phyloP scores from a whole-genome alignment of 2,888 invertebrate genomes.

The Nephrocerus scutellatus region DNA sequence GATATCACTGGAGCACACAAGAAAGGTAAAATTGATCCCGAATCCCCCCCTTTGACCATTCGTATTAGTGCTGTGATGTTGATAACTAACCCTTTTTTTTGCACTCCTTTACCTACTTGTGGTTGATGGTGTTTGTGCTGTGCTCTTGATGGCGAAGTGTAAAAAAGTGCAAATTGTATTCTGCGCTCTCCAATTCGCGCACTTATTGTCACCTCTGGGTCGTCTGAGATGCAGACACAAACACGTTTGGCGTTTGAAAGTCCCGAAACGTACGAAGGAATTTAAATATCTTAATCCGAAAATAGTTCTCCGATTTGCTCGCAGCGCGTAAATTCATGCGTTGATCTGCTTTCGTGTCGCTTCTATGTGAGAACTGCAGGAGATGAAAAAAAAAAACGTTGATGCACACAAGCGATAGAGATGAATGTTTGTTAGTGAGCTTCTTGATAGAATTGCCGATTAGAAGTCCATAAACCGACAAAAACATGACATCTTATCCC shows the following conservation, averaged over 20 bases:
- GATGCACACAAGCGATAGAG: neutral
- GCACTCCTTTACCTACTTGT: neutral
- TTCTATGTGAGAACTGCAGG: conserved; percentile 19
- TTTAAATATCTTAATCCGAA: conserved; percentile 48
- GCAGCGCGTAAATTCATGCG: neutral
- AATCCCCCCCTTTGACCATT: too few species aligned
- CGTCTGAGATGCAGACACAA: too few species aligned
- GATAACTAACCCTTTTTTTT: neutral
- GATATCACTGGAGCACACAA: conserved; percentile 31
- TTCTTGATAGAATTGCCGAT: conserved; percentile 49
- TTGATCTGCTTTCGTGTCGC: conserved; percentile 11
- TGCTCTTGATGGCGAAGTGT: neutral
- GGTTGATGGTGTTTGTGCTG: neutral
- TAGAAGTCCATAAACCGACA: conserved; percentile 49
- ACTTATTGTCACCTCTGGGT: too few species aligned
- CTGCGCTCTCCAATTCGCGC: too few species aligned
- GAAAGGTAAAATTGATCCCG: conserved; percentile 38
- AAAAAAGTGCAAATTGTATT: too few species aligned
- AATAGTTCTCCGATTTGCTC: conserved; percentile 27
- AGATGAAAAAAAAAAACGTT: conserved; percentile 4
- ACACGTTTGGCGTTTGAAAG: too few species aligned
- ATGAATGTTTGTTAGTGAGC: conserved; percentile 47
- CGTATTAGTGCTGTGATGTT: neutral
- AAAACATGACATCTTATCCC: conserved; percentile 46
- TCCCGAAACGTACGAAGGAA: conserved; percentile 29